A percentile compares a stretch with the other conserved stretches of the same genome.
phyloP scores from a whole-genome alignment of 2,113 vertebrate genomes.

The Ceyx cyanopectus region DNA sequence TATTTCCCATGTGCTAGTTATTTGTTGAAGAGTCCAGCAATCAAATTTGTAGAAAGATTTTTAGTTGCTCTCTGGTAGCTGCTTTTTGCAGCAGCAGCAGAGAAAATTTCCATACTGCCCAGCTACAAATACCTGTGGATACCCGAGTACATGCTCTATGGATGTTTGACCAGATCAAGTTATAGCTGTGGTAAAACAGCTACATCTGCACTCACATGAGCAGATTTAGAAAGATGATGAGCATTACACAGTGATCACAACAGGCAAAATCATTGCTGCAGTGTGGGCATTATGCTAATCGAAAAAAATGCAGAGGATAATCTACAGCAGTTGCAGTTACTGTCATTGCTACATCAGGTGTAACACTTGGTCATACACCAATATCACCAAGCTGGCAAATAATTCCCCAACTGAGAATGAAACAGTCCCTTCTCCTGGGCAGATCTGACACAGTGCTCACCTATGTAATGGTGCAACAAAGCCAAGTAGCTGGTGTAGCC shows the following conservation, averaged over 20 bases:
- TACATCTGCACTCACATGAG: not conserved
- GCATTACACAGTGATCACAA: not conserved
- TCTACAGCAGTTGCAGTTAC: not conserved
- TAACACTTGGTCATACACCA: not conserved
- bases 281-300: not conserved
- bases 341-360: not conserved
- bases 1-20: not conserved
- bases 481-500: not conserved
- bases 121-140: not conserved
- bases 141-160: fast-evolving
- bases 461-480: not conserved
- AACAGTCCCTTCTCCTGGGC: not conserved
- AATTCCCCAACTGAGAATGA: not conserved
- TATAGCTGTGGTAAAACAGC: not conserved
- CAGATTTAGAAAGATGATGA: not conserved
- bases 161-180: not conserved
- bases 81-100: not conserved
- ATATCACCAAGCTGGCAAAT: not conserved
- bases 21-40: not conserved
- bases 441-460: not conserved
- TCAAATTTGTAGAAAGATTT: not conserved
- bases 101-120: not conserved
- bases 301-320: not conserved
- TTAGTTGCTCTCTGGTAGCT: not conserved
- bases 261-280: not conserved